Evolutionary conservation across 2,888 invertebrate genomes (phyloP), one percentile per base, ranked within the genome.

Genomic region (Aporophyla lueneburgensis): DNA sequence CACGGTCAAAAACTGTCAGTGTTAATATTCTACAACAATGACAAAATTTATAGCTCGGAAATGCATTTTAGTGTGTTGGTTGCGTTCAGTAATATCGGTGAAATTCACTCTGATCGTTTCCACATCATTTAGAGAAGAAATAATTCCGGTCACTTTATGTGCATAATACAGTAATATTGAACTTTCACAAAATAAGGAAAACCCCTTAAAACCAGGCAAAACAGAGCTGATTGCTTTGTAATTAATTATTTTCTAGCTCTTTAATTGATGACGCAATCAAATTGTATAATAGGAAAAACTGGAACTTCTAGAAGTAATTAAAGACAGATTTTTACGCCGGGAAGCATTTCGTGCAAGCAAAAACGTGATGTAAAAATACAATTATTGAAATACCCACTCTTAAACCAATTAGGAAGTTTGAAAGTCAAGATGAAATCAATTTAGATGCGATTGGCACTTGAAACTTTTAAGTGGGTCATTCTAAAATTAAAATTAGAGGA

Each of bases 371-470:
- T 63, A 58, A 49, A 71, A 78, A 71, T 71, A 63, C 33, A 74
- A 56, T 74, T 68, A 56, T 9, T 54, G 24, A 69, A 77, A 80
- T 62, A 73, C 46, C 51, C 46, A 61, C 53, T 56, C 66, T 69
- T 65, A 70, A 78, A 82, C 58, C 81, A 81, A 78, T 81, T 82
- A 82, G 53, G 62, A 74, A 81, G 73, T 81, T 81, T 70, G 56
- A 67, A 78, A 78, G 74, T 21, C 53, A 62, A 81, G 69, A 81
- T 82, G 53, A 67, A 82, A 81, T 74, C 74, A 82, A 81, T 81
- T 78, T 56, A 71, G 61, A 82, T 72, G 72, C 51, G 68, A 81
- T 81, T 71, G 78, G 67, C 49, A 83, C 78, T 81, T 81, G 70
- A 74, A 81, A 78, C 74, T 81, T 82, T 58, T 51, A 81, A 78